Evolutionary conservation across 2,888 invertebrate genomes (phyloP), one percentile per base, ranked within the genome.

Genomic region (Chrysomela aeneicollis): DNA sequence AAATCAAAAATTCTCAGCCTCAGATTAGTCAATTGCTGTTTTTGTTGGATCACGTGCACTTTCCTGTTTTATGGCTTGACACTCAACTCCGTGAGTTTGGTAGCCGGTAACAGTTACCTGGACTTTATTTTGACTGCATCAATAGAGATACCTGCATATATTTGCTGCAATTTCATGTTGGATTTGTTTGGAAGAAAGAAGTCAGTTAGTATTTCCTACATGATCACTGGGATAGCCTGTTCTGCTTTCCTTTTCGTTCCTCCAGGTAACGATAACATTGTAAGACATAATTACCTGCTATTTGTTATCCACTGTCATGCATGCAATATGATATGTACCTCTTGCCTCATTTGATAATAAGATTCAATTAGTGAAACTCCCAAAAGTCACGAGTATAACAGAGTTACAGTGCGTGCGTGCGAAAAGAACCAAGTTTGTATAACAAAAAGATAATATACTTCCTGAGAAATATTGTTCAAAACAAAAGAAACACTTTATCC

Each of bases 21-120:
- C 0, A 83, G 90, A 35, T 81, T 89, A 50, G 71, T 85, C 1
- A 88, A 89, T 57, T 91, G 92, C 70, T 89, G 90, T n/a, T 87
- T 92, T 72, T 92, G 92, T 84, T 93, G 92, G 92, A 87, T 92
- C 15, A 89, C 92, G 0, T 89, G 90, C 73, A 90, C 91, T 0
- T 89, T 93, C 68, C 89, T 93, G 18, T 94, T 92, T 80, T 93
- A 92, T 75, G 94, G 94, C 0, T 82, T 94, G 42, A 92, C 92
- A 0, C 85, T 94, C 59, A 92, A 92, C 81, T 89, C 93, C 0
- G 92, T 92, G 1, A 86, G 90, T 0, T 82, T 94, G 53, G 88
- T 88, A n/a, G 88, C 88, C 17, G 93, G 92, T 0, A 89, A 92
- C 79, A 88, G 88, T 73, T 93, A 93, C 78, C 80, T 91, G 12